Conservation (phyloP, 2,113 vertebrate species). For the Cephalopterus ornatus region DNA sequence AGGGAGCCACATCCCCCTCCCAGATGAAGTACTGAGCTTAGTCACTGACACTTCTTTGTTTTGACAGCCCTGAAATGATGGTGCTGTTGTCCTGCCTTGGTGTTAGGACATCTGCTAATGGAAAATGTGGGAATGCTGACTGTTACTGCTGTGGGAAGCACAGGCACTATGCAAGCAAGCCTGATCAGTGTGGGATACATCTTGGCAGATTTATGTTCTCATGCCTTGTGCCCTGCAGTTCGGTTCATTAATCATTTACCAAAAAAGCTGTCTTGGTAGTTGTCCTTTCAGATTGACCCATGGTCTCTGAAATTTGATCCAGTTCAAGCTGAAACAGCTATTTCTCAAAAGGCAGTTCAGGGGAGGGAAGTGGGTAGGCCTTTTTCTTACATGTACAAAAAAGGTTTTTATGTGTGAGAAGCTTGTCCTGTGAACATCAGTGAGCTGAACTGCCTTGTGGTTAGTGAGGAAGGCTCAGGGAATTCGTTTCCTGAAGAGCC, state of each 20-base stretch:
- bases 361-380: neutral
- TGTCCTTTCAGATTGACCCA: neutral
- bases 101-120: neutral
- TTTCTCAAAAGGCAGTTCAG: neutral
- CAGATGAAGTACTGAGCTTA: neutral
- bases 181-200: neutral
- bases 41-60: neutral
- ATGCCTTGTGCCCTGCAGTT: neutral
- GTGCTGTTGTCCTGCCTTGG: neutral
- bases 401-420: neutral
- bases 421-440: neutral
- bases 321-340: neutral
- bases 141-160: neutral
- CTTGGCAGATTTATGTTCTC: neutral
- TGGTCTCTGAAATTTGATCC: neutral
- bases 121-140: neutral
- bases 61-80: neutral
- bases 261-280: neutral
- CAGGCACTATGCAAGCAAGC: neutral
- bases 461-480: neutral
- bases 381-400: neutral
- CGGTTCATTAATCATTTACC: conserved; percentile 24
- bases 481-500: neutral
- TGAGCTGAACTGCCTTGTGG: neutral
- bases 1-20: neutral